Conservation (phyloP, 2,113 vertebrate species). For the Sigmodon hispidus region DNA sequence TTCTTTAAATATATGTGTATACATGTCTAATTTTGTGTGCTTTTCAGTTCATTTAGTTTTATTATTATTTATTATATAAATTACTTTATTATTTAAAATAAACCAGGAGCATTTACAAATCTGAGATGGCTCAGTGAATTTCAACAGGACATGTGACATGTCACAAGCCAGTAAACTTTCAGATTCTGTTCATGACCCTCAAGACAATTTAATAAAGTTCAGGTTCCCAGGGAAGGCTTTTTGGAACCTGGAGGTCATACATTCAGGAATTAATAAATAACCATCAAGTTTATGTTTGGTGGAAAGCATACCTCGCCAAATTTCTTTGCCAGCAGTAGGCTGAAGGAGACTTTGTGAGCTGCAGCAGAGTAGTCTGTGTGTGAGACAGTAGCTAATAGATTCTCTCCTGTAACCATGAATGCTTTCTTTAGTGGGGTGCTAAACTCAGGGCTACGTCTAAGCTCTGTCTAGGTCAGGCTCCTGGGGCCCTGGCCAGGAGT, state of each 20-base stretch:
- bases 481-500: background rate
- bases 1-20: background rate
- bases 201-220: background rate
- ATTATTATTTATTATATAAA: too few relatives aligned
- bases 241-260: background rate
- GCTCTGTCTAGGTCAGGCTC: background rate
- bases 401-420: slow-evolving; percentile 43
- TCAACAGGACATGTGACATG: background rate
- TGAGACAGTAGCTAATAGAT: slow-evolving; percentile 6
- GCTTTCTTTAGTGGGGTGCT: background rate
- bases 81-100: slow-evolving; percentile 35
- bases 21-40: background rate
- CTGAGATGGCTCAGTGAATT: background rate
- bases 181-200: background rate
- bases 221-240: background rate
- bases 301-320: slow-evolving; percentile 26
- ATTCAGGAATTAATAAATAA: slow-evolving; percentile 60
- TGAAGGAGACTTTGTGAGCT: slow-evolving; percentile 48
- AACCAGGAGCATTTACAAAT: slow-evolving; percentile 28
- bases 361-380: slow-evolving; percentile 51
- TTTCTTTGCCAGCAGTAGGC: slow-evolving; percentile 54
- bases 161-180: slow-evolving; percentile 4
- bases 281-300: slow-evolving; percentile 42
- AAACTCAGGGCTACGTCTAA: background rate
- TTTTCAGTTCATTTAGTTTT: slow-evolving; percentile 28